A percentile compares a stretch with the other conserved stretches of the same genome.
phyloP scores from a whole-genome alignment of 2,888 invertebrate species.

The Flexamia atlantica region DNA sequence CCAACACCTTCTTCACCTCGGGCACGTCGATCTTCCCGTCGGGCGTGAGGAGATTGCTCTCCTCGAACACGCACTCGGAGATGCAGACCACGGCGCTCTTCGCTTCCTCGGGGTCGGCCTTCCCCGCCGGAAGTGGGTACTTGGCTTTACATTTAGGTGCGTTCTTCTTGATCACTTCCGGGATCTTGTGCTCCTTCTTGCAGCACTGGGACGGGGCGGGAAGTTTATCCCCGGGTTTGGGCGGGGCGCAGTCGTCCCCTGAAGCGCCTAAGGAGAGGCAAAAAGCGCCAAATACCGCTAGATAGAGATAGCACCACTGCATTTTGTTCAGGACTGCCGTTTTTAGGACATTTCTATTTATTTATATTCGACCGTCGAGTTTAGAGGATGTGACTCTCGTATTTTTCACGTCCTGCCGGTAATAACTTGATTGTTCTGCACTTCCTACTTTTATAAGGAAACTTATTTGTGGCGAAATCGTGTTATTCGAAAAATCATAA shows the following conservation, averaged over 20 bases:
- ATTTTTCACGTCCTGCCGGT: neutral
- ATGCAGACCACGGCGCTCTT: neutral
- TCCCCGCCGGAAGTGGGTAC: neutral
- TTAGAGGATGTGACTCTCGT: constrained; percentile 13
- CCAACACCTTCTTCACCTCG: neutral
- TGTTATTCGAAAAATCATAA: no score
- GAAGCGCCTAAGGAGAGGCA: neutral
- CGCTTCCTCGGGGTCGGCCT: neutral
- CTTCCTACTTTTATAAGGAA: neutral
- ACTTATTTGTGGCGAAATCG: no score
- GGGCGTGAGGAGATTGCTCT: neutral
- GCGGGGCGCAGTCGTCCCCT: neutral
- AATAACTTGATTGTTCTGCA: neutral
- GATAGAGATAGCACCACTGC: no score
- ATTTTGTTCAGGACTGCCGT: neutral
- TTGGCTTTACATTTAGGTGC: neutral
- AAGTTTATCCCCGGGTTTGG: neutral
- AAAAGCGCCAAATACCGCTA: neutral
- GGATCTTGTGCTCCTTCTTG: constrained; percentile 15
- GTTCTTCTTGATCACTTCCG: constrained; percentile 7
- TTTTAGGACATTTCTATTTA: neutral
- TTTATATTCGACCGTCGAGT: neutral
- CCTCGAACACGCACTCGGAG: constrained; percentile 8
- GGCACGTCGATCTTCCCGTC: neutral
- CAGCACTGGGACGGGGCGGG: neutral